Base-by-base conservation (phyloP, 1,140 invertebrate genomes). In the Thaumetopoea pityocampa region DNA sequence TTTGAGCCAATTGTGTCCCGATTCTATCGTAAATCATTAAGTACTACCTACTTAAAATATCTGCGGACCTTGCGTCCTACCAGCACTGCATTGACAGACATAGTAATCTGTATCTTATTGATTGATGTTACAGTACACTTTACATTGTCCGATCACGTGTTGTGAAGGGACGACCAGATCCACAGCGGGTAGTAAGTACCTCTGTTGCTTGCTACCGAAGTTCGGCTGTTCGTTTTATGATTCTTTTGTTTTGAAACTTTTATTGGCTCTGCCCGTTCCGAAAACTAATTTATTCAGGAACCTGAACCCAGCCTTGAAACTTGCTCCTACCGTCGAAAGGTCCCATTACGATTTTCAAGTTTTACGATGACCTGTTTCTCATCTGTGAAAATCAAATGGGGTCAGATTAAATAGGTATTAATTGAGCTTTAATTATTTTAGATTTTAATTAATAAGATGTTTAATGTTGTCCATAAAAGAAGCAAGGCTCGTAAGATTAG, bases 191-290 rank as follows among this genome's bases (percentile, higher is more conserved):
- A n/a, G n/a, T 53, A 58, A 65, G 60, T 56, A 60, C 60, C 58
- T 50, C 61, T 77, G 67, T 71, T 67, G 70, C 67, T 68, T 70
- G 66, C 74, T 73, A 76, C 72, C 55, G 70, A 67, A 72, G 50
- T 70, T 63, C 28, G 58, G 36, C 52, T 55, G 55, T 71, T 68
- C 64, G 59, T 77, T 83, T 83, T 83, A 83, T 83, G 77, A 79
- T 78, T 76, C 79, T 79, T 83, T 83, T 83, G 77, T 83, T 81
- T 37, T 79, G 72, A 81, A 83, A 83, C 72, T 79, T 83, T 81
- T 83, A 83, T 81, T 83, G 71, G 67, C 58, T 55, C 56, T 54
- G 52, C 60, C 51, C 63, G 66, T 65, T 69, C 54, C 72, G 53
- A 62, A 78, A 83, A 76, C 79, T 83, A 81, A 83, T 83, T 83